Base-by-base conservation (phyloP, 2,888 invertebrate species). In the Clusia tigrina region DNA sequence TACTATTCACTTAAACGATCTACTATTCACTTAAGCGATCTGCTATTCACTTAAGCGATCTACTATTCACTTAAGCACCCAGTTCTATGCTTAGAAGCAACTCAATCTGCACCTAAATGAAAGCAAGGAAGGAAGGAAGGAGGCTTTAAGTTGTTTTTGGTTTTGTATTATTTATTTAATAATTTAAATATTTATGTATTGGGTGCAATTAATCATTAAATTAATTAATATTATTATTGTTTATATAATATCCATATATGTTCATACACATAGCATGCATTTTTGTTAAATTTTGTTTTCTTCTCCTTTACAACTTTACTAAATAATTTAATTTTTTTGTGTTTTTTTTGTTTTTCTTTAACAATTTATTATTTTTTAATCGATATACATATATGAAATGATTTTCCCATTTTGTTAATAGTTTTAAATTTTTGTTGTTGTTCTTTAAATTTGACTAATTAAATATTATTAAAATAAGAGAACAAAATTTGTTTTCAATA, bases 171-270 rank as follows among this genome's bases (percentile, higher is more conserved):
- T 78, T n/a, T n/a, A n/a, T n/a, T n/a, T n/a, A n/a, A n/a, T n/a
- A n/a, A n/a, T n/a, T 78, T 74, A 78, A 74, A 76, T 77, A 77
- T 77, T 77, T 75, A 78, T 78, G 77, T 79, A 76, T 80, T 73
- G 74, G 79, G 79, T 80, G 79, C 79, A 79, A 78, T 80, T 80
- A 80, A 79, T 80, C 79, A 77, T 78, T 80, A 78, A 80, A 78
- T 78, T 78, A 77, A 75, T 78, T 78, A 74, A 75, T 76, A 76
- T 78, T 77, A 78, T 79, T 79, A 78, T 79, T 77, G 76, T 79
- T 79, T 79, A 78, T 77, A 78, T 80, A 78, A 75, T 76, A 72
- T 79, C 73, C 68, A 74, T 78, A 74, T 76, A 77, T 74, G 69
- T 71, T 66, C 67, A 74, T 72, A 73, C 70, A 71, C 70, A 71